A percentile compares a stretch with the other conserved stretches of the same genome.
phyloP scores from a whole-genome alignment of 2,797 vertebrate species.

The Danionella dracula region DNA sequence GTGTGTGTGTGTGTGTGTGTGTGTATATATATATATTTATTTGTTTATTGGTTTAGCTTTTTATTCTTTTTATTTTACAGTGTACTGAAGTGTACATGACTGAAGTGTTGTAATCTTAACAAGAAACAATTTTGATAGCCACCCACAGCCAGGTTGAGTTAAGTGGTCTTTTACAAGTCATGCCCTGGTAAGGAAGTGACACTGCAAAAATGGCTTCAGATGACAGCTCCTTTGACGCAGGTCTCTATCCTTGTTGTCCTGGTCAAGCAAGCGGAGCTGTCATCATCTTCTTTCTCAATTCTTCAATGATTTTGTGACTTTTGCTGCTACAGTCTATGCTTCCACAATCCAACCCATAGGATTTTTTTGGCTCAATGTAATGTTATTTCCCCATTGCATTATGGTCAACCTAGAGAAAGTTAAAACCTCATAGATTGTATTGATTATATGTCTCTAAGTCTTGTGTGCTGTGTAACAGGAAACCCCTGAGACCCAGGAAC shows the following conservation, averaged over 20 bases:
- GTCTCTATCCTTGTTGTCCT: neutral
- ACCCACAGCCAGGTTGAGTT: too few species aligned
- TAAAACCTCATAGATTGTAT: slow-evolving; percentile 61
- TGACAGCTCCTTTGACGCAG: slow-evolving; percentile 2
- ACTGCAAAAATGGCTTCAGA: slow-evolving; percentile 4
- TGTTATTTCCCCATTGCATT: slow-evolving; percentile 56
- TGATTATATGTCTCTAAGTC: slow-evolving; percentile 65
- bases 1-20: too few species aligned
- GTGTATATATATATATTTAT: too few species aligned
- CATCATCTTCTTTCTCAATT: slow-evolving; percentile 18
- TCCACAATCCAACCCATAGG: slow-evolving; percentile 35
- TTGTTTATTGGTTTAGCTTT: too few species aligned
- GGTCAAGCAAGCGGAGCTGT: slow-evolving; percentile 23
- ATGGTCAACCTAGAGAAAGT: slow-evolving; percentile 54
- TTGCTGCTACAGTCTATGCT: slow-evolving; percentile 3
- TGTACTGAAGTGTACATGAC: too few species aligned
- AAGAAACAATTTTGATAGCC: neutral
- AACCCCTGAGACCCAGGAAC: slow-evolving; percentile 51
- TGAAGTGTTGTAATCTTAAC: neutral
- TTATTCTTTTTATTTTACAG: too few species aligned
- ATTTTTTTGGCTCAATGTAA: slow-evolving; percentile 65
- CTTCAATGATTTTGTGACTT: slow-evolving; percentile 19
- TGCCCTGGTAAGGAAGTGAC: too few species aligned
- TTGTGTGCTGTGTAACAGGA: slow-evolving; percentile 51
- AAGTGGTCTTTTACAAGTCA: neutral